phyloP scores from a whole-genome alignment of 2,113 vertebrate genomes.

The Gadus chalcogrammus region DNA sequence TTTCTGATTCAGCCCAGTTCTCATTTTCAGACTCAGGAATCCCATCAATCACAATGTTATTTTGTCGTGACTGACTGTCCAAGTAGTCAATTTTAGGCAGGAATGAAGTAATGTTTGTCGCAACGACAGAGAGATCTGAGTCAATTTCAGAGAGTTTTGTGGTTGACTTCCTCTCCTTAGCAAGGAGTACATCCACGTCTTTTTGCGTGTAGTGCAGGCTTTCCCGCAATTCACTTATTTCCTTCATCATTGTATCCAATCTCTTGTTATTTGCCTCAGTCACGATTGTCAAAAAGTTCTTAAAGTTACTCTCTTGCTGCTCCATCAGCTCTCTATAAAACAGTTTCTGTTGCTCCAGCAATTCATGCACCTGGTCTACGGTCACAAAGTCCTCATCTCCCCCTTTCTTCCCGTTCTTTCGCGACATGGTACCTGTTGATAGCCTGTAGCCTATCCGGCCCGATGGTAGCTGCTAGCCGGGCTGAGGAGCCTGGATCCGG shows the following conservation, averaged over 20 bases:
- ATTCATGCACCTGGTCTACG: not conserved
- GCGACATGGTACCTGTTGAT: too few relatives aligned
- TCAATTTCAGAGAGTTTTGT: not conserved
- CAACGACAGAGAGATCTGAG: not conserved
- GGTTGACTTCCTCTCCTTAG: not conserved
- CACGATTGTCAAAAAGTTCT: not conserved
- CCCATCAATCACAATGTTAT: not conserved
- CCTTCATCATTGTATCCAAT: too few relatives aligned
- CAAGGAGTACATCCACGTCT: too few relatives aligned
- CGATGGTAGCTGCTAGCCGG: too few relatives aligned
- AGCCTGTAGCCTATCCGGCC: too few relatives aligned
- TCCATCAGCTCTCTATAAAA: not conserved
- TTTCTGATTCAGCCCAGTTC: not conserved
- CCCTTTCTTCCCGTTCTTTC: too few relatives aligned
- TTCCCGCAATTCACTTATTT: too few relatives aligned
- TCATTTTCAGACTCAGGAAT: not conserved
- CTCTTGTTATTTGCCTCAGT: not conserved
- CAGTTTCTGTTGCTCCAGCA: not conserved
- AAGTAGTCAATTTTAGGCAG: not conserved
- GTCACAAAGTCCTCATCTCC: not conserved
- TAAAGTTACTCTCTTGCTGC: not conserved
- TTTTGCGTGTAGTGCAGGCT: too few relatives aligned
- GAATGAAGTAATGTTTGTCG: not conserved
- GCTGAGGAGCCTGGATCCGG: too few relatives aligned
- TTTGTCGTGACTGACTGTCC: not conserved